A percentile compares a stretch with the other conserved stretches of the same genome.
Conservation (phyloP, 2,797 vertebrate genomes). For the Notoglanidium macrostoma region DNA sequence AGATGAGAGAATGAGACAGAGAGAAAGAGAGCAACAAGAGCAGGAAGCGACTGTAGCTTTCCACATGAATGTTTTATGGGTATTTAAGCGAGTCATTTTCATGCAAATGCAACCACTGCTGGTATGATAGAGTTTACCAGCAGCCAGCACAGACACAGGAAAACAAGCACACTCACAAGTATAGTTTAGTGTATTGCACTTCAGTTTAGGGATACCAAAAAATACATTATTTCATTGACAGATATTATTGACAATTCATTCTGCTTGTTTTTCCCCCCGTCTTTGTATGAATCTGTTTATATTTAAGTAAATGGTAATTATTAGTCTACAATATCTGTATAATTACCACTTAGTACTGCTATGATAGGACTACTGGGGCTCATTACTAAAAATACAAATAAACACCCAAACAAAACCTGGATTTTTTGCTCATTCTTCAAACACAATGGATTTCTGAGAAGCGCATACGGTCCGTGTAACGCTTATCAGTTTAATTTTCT, state of each 20-base stretch:
- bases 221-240: background rate
- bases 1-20: conserved; percentile 35
- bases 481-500: too few species aligned
- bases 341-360: background rate
- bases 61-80: conserved; percentile 70
- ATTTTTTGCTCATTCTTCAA: background rate
- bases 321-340: background rate
- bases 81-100: conserved; percentile 80
- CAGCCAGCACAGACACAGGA: conserved; percentile 49
- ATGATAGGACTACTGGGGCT: background rate
- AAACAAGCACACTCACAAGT: background rate
- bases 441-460: background rate
- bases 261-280: background rate
- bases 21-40: conserved; percentile 21
- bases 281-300: background rate
- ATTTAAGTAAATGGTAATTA: background rate
- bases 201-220: background rate
- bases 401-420: background rate
- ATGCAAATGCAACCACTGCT: conserved; percentile 78
- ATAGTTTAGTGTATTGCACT: background rate
- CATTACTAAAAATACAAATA: background rate
- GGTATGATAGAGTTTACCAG: conserved; percentile 69
- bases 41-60: conserved; percentile 56
- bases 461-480: too few species aligned
- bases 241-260: background rate